Conservation (phyloP, 2,797 vertebrate species). For the Tangara arthus region DNA sequence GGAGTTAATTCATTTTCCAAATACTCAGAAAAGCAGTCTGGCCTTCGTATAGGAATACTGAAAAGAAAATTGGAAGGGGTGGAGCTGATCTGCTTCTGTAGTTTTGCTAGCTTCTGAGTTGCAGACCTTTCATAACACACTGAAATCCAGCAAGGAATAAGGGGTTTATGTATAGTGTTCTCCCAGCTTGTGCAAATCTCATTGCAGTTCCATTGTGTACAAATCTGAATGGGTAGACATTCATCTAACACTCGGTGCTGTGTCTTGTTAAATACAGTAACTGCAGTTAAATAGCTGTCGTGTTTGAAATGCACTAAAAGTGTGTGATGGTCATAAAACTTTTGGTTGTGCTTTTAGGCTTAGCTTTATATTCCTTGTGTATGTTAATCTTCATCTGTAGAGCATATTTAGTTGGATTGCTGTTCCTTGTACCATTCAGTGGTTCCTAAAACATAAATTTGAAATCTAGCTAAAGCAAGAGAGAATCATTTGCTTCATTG, state of each 20-base stretch:
- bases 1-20: slow-evolving; percentile 74
- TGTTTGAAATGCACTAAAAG: neutral
- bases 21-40: slow-evolving; percentile 15
- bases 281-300: neutral
- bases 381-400: neutral
- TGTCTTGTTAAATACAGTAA: neutral
- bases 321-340: neutral
- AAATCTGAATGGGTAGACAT: neutral
- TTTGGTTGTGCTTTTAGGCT: neutral
- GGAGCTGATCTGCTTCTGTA: neutral
- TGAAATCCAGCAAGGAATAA: neutral
- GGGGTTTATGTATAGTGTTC: neutral
- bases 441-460: neutral
- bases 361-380: neutral
- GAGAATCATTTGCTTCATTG: neutral
- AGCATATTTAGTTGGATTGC: neutral
- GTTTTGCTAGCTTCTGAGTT: neutral
- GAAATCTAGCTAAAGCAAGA: neutral
- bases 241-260: neutral
- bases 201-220: fast-evolving
- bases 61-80: neutral
- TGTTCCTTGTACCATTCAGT: neutral
- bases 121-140: neutral
- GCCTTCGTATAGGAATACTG: neutral
- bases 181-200: neutral